Evolutionary conservation across 2,888 invertebrate species (phyloP), one percentile per base, ranked within the genome.

Genomic region (Entomobrya proxima): DNA sequence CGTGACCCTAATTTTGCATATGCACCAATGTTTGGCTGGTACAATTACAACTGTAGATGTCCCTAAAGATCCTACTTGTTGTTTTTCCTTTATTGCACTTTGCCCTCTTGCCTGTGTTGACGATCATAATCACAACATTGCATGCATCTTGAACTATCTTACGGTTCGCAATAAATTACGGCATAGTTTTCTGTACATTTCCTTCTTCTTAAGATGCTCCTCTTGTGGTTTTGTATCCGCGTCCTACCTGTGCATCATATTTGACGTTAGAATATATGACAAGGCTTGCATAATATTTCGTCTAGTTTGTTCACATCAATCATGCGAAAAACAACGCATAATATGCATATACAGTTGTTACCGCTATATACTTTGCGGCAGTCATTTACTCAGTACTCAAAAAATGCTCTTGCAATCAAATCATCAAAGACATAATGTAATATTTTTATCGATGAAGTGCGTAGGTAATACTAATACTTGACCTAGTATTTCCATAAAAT

Each of bases 1-100:
- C 27, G 35, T 80, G 79, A 80, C 79, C 79, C 79, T 80, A 80
- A 80, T 80, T 80, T 69, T 40, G 69, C n/a, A 30, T 80, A 52
- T 69, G 52, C 55, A 47, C 30, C 24, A 50, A n/a, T 75, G 18
- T 52, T 35, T 21, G n/a, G 72, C 47, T 47, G 32, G 47, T 47
- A 72, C 44, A 47, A 72, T 72, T 30, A 44, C 44, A 72, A 37
- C 13, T 67, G n/a, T n/a, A n/a, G 21, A 44, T 40, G 67, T 44
- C n/a, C 44, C 72, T 44, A 27, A 7, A 72, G 44, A 72, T 47
- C 21, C 21, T 15, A 44, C 69, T 55, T 69, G 37, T 52, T 40
- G 18, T 21, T 55, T 30, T n/a, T 18, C 69, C 21, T 69, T 64
- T 61, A 32, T 6, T 50, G 76, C 58, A 76, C 76, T 76, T 76